These are phyloP conservation scores for Oenanthe melanoleuca DNA, from an alignment of 2,113 vertebrate species.

Conservation along the genomic window DNA sequence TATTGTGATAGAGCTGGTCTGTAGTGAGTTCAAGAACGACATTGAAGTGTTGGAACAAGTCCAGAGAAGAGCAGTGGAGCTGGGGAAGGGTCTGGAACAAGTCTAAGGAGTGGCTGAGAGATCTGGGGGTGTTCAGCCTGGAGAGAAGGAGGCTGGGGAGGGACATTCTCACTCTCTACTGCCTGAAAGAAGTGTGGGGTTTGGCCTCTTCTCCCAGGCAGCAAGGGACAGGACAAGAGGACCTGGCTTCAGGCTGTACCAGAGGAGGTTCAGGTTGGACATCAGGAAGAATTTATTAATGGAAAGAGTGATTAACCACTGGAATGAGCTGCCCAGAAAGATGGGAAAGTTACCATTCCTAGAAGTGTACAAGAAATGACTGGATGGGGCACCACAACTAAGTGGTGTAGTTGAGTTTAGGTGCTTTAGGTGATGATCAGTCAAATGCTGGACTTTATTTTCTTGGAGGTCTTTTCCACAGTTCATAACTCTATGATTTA, in stretches of 20 bases:
- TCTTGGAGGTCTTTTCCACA: neutral
- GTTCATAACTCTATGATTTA: neutral
- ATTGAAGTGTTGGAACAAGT: too few species aligned
- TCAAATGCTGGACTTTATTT: neutral
- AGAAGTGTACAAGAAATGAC: neutral
- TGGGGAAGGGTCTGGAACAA: neutral
- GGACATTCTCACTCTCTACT: neutral
- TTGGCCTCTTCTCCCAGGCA: neutral
- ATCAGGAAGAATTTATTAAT: neutral
- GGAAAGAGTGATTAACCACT: neutral
- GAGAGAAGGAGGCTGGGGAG: neutral
- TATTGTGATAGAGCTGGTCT: neutral
- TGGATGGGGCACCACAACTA: neutral
- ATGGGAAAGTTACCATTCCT: neutral
- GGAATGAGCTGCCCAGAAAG: neutral
- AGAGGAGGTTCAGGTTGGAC: neutral
- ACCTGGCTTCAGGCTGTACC: neutral
- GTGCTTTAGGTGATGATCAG: neutral
- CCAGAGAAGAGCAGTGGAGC: neutral
- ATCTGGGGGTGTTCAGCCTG: neutral
- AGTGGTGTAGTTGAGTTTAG: neutral
- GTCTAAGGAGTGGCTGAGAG: fast-evolving
- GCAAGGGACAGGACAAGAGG: neutral
- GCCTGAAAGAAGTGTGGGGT: neutral
- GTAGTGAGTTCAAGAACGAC: neutral